phyloP scores from a whole-genome alignment of 2,797 vertebrate species.

The Alectoris magna region DNA sequence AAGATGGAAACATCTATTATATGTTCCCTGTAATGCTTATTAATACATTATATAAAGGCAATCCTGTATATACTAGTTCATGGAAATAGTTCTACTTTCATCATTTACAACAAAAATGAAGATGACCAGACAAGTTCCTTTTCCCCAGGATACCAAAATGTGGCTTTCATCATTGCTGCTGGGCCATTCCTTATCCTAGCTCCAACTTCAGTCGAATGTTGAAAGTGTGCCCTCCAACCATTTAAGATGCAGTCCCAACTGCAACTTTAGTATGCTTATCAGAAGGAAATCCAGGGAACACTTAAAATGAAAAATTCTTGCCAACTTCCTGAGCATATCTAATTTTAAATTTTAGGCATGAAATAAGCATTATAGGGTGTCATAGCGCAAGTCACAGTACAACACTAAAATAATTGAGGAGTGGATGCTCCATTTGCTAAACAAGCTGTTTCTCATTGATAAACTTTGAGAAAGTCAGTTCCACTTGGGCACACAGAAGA shows the following conservation, averaged over 20 bases:
- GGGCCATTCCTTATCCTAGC: constrained; percentile 45
- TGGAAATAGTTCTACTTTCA: constrained; percentile 5
- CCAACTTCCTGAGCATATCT: constrained; percentile 57
- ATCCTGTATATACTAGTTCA: neutral
- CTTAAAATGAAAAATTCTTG: constrained; percentile 52
- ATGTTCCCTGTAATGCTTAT: neutral
- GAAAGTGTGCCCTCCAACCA: constrained; percentile 72
- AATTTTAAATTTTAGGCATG: constrained; percentile 76
- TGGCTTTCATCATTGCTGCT: constrained; percentile 48
- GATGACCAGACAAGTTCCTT: constrained; percentile 44
- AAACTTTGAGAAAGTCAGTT: constrained; percentile 60
- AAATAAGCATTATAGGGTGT: constrained; percentile 68
- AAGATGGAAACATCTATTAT: neutral
- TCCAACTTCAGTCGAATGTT: constrained; percentile 56
- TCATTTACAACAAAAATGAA: constrained; percentile 40
- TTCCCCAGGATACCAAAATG: constrained; percentile 42
- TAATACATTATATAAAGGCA: neutral
- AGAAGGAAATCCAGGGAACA: constrained; percentile 68
- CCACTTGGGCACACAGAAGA: constrained; percentile 28
- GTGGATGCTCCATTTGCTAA: constrained; percentile 70
- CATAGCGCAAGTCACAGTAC: constrained; percentile 44
- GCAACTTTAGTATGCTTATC: constrained; percentile 66
- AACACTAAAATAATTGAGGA: constrained; percentile 67
- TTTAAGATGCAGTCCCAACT: constrained; percentile 63
- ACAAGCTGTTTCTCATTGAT: constrained; percentile 72